Conservation (phyloP, 2,888 invertebrate genomes). For the Dolomedes plantarius region DNA sequence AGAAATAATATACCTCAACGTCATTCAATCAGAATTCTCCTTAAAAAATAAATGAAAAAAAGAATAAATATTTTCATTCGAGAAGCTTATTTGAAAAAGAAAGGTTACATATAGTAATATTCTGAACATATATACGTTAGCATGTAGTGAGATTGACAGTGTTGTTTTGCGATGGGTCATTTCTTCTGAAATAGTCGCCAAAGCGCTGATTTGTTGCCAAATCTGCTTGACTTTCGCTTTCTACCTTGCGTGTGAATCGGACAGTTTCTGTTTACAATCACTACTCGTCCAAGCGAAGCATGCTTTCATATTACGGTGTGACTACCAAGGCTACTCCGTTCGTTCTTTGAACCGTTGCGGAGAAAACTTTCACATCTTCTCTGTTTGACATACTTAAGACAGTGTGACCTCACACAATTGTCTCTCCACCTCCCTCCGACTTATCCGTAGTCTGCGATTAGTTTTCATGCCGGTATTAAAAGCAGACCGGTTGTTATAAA, state of each 20-base stretch:
- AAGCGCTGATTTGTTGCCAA: too few species aligned
- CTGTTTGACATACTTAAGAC: conserved; percentile 54
- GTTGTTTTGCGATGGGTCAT: too few species aligned
- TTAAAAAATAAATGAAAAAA: too few species aligned
- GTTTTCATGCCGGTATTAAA: conserved; percentile 55
- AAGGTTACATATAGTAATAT: too few species aligned
- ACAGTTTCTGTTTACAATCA: conserved; percentile 3
- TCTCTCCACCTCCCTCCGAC: conserved; percentile 15
- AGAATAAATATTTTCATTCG: too few species aligned
- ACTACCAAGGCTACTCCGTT: conserved; percentile 54
- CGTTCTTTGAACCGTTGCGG: conserved; percentile 37
- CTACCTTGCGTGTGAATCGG: conserved; percentile 6
- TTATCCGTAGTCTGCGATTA: conserved; percentile 15
- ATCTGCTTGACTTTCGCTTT: background rate
- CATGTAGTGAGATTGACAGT: too few species aligned
- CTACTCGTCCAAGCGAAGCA: conserved; percentile 40
- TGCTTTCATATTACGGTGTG: conserved; percentile 21
- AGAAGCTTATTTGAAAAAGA: too few species aligned
- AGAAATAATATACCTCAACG: too few species aligned
- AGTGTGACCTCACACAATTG: conserved; percentile 47
- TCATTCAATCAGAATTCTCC: too few species aligned
- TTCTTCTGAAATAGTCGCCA: too few species aligned
- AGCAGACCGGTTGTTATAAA: conserved; percentile 8
- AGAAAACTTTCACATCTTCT: conserved; percentile 51
- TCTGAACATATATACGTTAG: too few species aligned